phyloP scores from a whole-genome alignment of 2,888 invertebrate genomes.

The Synergus laeviventris region DNA sequence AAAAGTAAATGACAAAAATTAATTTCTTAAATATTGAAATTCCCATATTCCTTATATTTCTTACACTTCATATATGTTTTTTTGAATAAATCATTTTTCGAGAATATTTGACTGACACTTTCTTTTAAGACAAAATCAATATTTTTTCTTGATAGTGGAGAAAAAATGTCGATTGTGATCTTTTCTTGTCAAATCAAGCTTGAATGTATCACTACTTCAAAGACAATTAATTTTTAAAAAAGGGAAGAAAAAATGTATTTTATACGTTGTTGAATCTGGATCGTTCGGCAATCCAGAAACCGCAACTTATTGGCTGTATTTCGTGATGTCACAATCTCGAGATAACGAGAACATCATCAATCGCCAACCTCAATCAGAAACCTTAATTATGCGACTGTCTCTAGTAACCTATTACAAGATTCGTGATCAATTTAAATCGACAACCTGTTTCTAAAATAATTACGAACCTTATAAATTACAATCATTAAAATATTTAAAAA shows the following conservation, averaged over 20 bases:
- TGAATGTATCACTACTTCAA: no score
- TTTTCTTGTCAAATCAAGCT: no score
- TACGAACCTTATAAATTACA: neutral
- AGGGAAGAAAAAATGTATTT: neutral
- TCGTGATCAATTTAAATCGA: neutral
- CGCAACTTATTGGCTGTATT: neutral
- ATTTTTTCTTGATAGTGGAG: no score
- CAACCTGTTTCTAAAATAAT: no score
- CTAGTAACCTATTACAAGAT: neutral
- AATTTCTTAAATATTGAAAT: no score
- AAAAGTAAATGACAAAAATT: no score
- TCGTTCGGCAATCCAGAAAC: neutral
- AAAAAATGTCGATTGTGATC: no score
- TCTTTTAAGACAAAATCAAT: no score
- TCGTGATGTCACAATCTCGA: neutral
- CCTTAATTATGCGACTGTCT: neutral
- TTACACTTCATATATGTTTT: no score
- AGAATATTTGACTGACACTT: no score
- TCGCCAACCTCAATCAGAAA: neutral
- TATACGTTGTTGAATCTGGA: neutral
- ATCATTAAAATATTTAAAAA: neutral
- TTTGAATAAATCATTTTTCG: no score
- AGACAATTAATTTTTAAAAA: neutral
- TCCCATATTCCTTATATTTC: no score
- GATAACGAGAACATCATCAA: neutral